Conservation (phyloP, 2,113 vertebrate genomes). For the Bostrychus sinensis region DNA sequence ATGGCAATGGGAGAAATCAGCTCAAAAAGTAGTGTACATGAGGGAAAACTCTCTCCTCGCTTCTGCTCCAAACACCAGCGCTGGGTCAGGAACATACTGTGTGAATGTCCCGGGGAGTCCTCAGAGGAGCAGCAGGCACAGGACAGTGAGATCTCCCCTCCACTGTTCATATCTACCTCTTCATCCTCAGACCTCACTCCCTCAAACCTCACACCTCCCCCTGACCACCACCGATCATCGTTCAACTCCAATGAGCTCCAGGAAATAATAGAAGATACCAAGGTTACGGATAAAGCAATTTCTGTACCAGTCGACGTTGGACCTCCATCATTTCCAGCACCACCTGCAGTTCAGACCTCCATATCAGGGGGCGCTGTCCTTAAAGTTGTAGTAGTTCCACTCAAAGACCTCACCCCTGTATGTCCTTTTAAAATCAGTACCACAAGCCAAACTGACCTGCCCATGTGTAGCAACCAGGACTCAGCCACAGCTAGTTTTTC, state of each 20-base stretch:
- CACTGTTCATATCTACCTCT: slow-evolving; percentile 35
- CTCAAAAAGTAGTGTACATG: background rate
- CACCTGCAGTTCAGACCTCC: background rate
- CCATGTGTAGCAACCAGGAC: background rate
- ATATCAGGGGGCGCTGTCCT: background rate
- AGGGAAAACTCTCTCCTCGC: slow-evolving; percentile 30
- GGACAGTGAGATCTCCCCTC: slow-evolving; percentile 11
- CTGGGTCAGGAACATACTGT: slow-evolving; percentile 74
- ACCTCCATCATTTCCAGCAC: background rate
- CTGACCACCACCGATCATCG: background rate
- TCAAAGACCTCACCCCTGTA: background rate
- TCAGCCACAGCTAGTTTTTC: background rate
- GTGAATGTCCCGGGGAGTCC: slow-evolving; percentile 63
- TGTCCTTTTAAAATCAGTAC: background rate
- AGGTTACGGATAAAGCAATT: background rate
- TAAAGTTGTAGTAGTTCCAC: background rate
- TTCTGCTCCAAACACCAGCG: slow-evolving; percentile 77
- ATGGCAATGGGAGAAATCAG: background rate
- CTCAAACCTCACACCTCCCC: slow-evolving; percentile 28
- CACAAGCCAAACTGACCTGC: background rate
- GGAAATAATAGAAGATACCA: background rate
- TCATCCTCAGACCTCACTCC: slow-evolving; percentile 65
- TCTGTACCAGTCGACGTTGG: background rate
- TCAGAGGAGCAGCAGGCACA: slow-evolving; percentile 32
- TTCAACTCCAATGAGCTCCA: background rate